Evolutionary conservation across 2,113 vertebrate genomes (phyloP).

Genomic region (Psettodes erumei): DNA sequence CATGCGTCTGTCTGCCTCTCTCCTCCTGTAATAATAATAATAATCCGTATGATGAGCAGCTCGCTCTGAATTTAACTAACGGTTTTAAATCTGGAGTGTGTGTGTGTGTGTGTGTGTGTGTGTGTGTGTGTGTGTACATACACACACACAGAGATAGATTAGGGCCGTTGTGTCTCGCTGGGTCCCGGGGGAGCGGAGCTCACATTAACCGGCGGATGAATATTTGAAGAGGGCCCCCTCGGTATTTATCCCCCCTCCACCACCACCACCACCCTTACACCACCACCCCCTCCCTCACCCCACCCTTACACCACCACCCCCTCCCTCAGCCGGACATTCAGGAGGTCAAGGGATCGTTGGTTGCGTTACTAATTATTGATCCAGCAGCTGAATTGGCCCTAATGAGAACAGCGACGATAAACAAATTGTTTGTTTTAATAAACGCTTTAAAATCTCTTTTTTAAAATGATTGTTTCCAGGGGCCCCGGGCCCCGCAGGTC

Average conservation of each 20-base stretch:
- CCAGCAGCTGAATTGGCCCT: conserved; percentile 90
- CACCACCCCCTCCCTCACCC: conserved; percentile 59
- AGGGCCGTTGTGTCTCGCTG: conserved; percentile 88
- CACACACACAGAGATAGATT: conserved; percentile 85
- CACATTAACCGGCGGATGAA: conserved; percentile 99
- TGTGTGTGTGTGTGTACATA: conserved; percentile 57
- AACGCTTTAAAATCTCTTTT: conserved; percentile 38
- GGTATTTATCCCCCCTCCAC: conserved; percentile 91
- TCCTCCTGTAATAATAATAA: conserved; percentile 19
- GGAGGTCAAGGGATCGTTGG: conserved; percentile 92
- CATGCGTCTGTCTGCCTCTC: conserved; percentile 33
- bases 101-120: conserved; percentile 68
- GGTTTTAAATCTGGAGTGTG: conserved; percentile 82
- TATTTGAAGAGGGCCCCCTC: conserved; percentile 96
- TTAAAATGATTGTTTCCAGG: neutral
- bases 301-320: conserved; percentile 3
- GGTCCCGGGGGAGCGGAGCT: conserved; percentile 92
- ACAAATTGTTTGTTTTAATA: conserved; percentile 80
- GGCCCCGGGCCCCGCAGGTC: conserved; percentile 23
- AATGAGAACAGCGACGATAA: conserved; percentile 85
- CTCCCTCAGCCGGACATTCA: conserved; percentile 89
- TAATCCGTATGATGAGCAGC: conserved; percentile 80
- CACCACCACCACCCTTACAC: conserved; percentile 73
- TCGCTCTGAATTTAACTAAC: conserved; percentile 79
- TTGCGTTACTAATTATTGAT: conserved; percentile 97